Percentiles rank a stretch among this genome's conserved stretches.
Conservation (phyloP, 2,888 invertebrate genomes). For the Caenorhabditis japonica region DNA sequence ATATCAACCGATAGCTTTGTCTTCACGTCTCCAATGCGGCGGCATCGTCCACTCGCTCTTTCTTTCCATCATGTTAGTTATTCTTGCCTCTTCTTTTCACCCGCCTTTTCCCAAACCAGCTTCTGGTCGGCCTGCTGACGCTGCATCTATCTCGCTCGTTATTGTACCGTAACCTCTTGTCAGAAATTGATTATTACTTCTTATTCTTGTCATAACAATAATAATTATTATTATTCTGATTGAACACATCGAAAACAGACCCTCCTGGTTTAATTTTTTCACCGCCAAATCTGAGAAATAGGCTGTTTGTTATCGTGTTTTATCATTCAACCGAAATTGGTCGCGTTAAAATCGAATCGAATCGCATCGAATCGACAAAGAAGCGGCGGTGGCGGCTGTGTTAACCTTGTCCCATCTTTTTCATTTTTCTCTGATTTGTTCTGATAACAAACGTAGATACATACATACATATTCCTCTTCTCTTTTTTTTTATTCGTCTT, state of each 20-base stretch:
- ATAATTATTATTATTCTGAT: no score
- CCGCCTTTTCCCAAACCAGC: constrained; percentile 43
- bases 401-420: constrained; percentile 34
- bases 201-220: not conserved
- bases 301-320: no score
- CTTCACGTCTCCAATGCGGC: constrained; percentile 21
- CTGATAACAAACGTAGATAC: constrained; percentile 40
- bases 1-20: constrained; percentile 40
- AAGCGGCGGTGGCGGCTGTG: no score
- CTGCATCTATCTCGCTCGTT: constrained; percentile 36
- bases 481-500: constrained; percentile 5
- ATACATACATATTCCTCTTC: no score
- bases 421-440: constrained; percentile 22
- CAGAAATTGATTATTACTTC: no score
- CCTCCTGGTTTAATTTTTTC: no score
- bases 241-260: no score
- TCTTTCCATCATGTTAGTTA: constrained; percentile 51
- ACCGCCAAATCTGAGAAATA: no score
- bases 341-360: no score
- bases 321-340: no score
- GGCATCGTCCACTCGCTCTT: constrained; percentile 20
- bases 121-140: constrained; percentile 33
- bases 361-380: no score
- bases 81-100: constrained; percentile 42
- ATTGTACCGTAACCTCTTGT: constrained; percentile 39